phyloP scores from a whole-genome alignment of 2,113 vertebrate genomes.

The Gracilinanus agilis region DNA sequence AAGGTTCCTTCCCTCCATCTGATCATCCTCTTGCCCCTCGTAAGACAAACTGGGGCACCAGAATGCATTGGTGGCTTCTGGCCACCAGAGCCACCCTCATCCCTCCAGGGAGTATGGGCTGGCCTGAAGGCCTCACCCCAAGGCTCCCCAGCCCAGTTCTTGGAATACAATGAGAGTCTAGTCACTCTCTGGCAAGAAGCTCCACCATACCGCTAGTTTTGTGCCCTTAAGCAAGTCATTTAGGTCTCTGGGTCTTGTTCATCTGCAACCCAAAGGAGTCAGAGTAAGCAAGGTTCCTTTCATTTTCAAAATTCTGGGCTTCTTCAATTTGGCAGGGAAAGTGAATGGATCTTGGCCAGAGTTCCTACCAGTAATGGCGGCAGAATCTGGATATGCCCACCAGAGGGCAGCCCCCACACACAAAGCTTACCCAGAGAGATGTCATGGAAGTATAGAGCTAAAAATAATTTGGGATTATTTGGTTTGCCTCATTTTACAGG shows the following conservation, averaged over 20 bases:
- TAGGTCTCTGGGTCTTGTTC: not conserved
- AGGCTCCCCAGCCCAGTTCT: not conserved
- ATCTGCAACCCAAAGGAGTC: not conserved
- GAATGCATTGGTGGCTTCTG: not conserved
- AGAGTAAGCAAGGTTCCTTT: not conserved
- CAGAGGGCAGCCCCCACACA: not conserved
- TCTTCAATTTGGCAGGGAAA: not conserved
- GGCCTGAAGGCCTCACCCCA: not conserved
- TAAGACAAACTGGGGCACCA: not conserved
- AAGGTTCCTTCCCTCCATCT: not conserved
- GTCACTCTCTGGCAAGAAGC: not conserved
- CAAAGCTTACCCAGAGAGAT: not conserved
- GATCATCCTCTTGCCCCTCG: not conserved
- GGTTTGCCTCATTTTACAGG: too few species aligned
- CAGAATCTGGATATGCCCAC: not conserved
- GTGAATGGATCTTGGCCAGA: not conserved
- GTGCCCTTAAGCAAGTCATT: not conserved
- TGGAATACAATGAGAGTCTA: not conserved
- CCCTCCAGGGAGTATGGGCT: not conserved
- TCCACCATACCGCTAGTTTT: not conserved
- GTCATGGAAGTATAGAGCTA: not conserved
- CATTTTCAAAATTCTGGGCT: not conserved
- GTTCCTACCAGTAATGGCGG: not conserved
- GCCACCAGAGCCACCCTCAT: not conserved
- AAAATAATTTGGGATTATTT: not conserved